Base-by-base conservation (phyloP, 2,113 vertebrate genomes). In the Chaetura pelagica region DNA sequence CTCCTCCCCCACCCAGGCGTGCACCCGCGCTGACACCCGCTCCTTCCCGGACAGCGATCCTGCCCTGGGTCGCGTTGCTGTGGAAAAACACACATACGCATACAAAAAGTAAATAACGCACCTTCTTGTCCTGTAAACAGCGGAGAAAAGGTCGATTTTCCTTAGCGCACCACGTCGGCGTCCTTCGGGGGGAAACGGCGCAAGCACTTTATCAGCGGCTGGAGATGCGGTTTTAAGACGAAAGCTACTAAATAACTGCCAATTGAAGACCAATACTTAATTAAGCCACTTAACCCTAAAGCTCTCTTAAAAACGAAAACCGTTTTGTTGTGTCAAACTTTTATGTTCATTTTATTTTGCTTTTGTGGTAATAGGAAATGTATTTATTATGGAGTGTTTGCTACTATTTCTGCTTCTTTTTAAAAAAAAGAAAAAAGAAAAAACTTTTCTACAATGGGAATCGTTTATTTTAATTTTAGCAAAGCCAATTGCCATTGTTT, bases 311-410 rank as follows among this genome's bases (percentile, higher is more conserved):
- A 97, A 97, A 83, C 55, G 48, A 77, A 93, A 93, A 79, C 80
- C 38, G 88, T 62, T 86, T 91, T 94, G 81, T 97, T 77, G 97
- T 98, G 98, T 98, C 98, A 98, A 98, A 97, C 76, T 72, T 96
- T 96, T 96, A 93, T 93, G 88, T 94, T 81, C 57, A 54, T 97
- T 97, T 97, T 97, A 94, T 96, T 96, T 98, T 96, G 97, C 97
- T 97, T 98, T 97, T 94, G 94, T 97, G 97, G 91, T 97, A 92
- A 97, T 98, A 98, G 98, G 72, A 97, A 96, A 90, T 17, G 96
- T 99, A 99, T 99, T 99, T 99, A 99, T 99, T 99, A 97, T 91
- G 94, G 95, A 97, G 95, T 98, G 98, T 97, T 98, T 98, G 98
- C 95, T 97, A 97, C 97, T 97, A 72, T 98, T 98, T 98, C 96